A percentile compares a stretch with the other conserved stretches of the same genome.
These are phyloP conservation scores for Villa cingulata DNA, from an alignment of 2,888 invertebrate species.

Conservation along the genomic window DNA sequence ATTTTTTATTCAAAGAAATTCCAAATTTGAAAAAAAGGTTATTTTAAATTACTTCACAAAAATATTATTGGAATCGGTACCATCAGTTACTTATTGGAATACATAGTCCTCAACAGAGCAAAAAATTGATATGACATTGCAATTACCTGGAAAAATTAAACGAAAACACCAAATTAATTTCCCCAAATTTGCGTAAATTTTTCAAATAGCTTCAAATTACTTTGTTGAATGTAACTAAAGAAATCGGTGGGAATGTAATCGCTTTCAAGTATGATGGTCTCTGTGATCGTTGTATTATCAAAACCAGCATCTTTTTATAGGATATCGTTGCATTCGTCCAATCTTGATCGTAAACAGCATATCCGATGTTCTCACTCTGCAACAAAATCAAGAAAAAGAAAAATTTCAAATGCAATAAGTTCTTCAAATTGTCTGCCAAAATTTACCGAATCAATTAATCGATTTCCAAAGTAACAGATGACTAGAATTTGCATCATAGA, in stretches of 20 bases:
- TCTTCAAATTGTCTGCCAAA: too few species aligned
- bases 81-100: too few species aligned
- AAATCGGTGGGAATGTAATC: constrained; percentile 27
- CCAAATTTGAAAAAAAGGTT: too few species aligned
- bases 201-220: too few species aligned
- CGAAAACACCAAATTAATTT: neutral
- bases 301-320: constrained; percentile 21
- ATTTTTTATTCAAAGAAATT: too few species aligned
- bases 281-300: constrained; percentile 25
- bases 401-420: neutral
- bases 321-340: constrained; percentile 21
- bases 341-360: constrained; percentile 24
- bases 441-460: constrained; percentile 23
- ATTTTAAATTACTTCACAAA: too few species aligned
- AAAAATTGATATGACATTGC: constrained; percentile 31
- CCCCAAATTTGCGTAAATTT: neutral
- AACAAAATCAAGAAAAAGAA: neutral
- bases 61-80: too few species aligned
- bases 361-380: constrained; percentile 25
- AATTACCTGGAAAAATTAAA: constrained; percentile 20
- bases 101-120: constrained; percentile 28
- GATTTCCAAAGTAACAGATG: constrained; percentile 25
- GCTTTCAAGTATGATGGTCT: constrained; percentile 24
- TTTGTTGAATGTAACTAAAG: constrained; percentile 26
- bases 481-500: constrained; percentile 25